Evolutionary conservation across 2,797 vertebrate species (phyloP), one percentile per base, ranked within the genome.

Genomic region (Eremophila alpestris): DNA sequence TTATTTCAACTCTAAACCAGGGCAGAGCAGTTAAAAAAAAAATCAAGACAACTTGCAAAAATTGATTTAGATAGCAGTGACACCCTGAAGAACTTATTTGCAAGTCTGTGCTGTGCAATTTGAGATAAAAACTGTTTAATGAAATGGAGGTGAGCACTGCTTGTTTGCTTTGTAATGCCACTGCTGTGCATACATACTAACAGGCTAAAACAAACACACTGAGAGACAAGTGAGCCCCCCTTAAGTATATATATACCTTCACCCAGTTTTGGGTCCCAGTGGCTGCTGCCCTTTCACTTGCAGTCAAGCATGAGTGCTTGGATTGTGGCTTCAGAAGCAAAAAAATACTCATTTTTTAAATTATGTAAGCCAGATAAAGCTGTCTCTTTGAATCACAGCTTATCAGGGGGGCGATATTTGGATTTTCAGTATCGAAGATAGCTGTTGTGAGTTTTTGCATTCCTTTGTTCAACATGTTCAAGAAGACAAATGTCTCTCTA

Each of bases 21-120:
- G 77, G 65, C 83, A 90, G 54, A 93, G 43, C 40, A 40, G 59
- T 73, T 79, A 12, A 58, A 87, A 84, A 84, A 87, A 41, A 81
- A 73, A 69, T 23, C 63, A 85, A 94, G 88, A 93, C 93, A 94
- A 94, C 80, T 93, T 93, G 92, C 87, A 93, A 91, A 91, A 94
- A 94, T 41, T 81, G 14, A 83, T 93, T 87, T 86, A 93, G 91
- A 83, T 64, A 81, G 90, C 89, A 90, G 65, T 86, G 91, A 94
- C 94, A 86, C n/a, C 64, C 77, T 48, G 83, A 82, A 94, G 83
- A 96, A 93, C 87, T 90, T 93, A 90, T 88, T 95, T 93, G 79
- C 96, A 95, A 96, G 91, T 75, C 91, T 94, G 83, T 65, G 77
- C 90, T 86, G 67, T 67, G 85, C 85, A 69, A 65, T 88, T 59